Evolutionary conservation across 2,888 invertebrate genomes (phyloP), one percentile per base, ranked within the genome.

Genomic region (Metalampra italica): DNA sequence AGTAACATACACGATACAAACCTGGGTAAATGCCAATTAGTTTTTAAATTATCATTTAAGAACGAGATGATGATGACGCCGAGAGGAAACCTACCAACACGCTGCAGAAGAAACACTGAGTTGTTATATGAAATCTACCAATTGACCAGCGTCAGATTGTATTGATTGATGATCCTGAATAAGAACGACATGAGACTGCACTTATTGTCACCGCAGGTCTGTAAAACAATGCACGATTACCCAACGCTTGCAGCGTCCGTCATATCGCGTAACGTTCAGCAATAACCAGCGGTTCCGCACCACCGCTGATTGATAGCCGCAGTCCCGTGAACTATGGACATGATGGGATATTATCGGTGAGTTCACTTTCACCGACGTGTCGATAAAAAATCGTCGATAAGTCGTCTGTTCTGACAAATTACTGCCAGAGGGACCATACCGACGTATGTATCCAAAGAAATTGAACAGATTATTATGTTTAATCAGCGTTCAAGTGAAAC

Each of bases 331-430:
- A 76, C 75, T 80, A 79, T 82, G 72, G 60, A 57, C 64, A 62
- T 62, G 64, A 66, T 61, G 58, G 62, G 55, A 46, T 58, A 59
- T n/a, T n/a, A n/a, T 52, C 57, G 64, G 71, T 70, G 67, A 71
- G 55, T 60, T 61, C 62, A 71, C 84, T 86, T 86, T 86, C 85
- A 72, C 81, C 70, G 50, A 58, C 66, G 69, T 67, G 65, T 64
- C 65, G 64, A 60, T 68, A 77, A 75, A 73, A 75, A 71, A 62
- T 62, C 66, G 55, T 61, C 68, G 54, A 80, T 79, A 77, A 70
- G 75, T 79, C 68, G 75, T 61, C 55, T 15, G 56, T 55, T n/a
- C n/a, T 68, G 74, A 76, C 68, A 66, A 75, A 75, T 72, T 72
- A 67, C 64, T 58, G 72, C 74, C 66, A 54, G 61, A 51, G 73